Percentiles rank a stretch among this genome's conserved stretches.
These are phyloP conservation scores for Bugula neritina DNA, from an alignment of 2,888 invertebrate species.

Conservation along the genomic window DNA sequence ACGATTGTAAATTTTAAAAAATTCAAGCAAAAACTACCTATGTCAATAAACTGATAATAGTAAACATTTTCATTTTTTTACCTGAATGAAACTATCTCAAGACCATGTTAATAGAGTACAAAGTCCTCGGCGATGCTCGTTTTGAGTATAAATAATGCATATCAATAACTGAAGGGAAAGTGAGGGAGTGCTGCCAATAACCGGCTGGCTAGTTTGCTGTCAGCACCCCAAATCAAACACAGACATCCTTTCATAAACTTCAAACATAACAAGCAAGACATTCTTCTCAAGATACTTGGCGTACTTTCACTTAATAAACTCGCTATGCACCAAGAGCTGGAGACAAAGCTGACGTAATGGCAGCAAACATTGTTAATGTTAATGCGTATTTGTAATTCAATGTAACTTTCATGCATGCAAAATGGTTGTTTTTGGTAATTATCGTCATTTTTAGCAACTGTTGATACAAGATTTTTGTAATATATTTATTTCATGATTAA, in stretches of 20 bases:
- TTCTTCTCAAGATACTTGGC: not conserved
- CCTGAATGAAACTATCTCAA: not conserved
- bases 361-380: no score
- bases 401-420: no score
- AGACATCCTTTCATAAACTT: not conserved
- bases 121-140: not conserved
- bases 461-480: no score
- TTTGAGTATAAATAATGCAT: not conserved
- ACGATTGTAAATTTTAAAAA: no score
- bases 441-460: no score
- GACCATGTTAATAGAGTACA: not conserved
- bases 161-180: not conserved
- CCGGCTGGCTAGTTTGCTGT: not conserved
- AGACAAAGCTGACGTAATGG: no score
- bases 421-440: no score
- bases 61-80: not conserved
- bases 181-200: not conserved
- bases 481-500: no score
- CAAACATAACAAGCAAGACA: not conserved
- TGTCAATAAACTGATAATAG: not conserved
- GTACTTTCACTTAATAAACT: not conserved
- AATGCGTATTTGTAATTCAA: no score
- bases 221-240: not conserved
- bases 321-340: not conserved
- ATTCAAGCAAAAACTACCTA: not conserved